Conservation (phyloP, 2,113 vertebrate genomes). For the Pituophis catenifer region DNA sequence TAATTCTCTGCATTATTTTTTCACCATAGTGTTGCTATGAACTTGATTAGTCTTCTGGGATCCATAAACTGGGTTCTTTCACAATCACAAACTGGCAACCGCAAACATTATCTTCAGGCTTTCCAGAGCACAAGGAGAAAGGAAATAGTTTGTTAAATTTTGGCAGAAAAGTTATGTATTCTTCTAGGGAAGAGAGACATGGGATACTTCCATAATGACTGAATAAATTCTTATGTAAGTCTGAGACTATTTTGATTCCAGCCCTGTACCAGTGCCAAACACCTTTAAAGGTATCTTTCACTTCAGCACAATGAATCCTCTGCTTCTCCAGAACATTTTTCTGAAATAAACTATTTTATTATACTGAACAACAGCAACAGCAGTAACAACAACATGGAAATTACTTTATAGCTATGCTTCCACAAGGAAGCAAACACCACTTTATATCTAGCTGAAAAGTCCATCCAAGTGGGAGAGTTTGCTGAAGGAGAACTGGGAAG, state of each 20-base stretch:
- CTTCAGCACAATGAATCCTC: constrained; percentile 53
- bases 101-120: background rate
- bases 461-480: constrained; percentile 44
- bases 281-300: constrained; percentile 62
- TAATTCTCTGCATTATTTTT: background rate
- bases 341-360: constrained; percentile 47
- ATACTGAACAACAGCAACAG: constrained; percentile 21
- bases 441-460: constrained; percentile 44
- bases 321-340: constrained; percentile 53
- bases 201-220: constrained; percentile 26
- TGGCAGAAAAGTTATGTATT: background rate
- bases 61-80: background rate
- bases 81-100: background rate
- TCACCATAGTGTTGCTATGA: background rate
- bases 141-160: background rate
- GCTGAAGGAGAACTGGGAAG: constrained; percentile 41
- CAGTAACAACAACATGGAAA: background rate
- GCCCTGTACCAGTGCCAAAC: constrained; percentile 49
- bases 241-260: constrained; percentile 54
- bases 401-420: constrained; percentile 48
- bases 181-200: background rate
- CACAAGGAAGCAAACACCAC: constrained; percentile 50
- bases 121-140: constrained; percentile 26
- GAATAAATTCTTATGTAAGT: constrained; percentile 36
- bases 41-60: background rate